These are phyloP conservation scores for Nasonia longicornis DNA, from an alignment of 1,140 invertebrate species.

Conservation along the genomic window DNA sequence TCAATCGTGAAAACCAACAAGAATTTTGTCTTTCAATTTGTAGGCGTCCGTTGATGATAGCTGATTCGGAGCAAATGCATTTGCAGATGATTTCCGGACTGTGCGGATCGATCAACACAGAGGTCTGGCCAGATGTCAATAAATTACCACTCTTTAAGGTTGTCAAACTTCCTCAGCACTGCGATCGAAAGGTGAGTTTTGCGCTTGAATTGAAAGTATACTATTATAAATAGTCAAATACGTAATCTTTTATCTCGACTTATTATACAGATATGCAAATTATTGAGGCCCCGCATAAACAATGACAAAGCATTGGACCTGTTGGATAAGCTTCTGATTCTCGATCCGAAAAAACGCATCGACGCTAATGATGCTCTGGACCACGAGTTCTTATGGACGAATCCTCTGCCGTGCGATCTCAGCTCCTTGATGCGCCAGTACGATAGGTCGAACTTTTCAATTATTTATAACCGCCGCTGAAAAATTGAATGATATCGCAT, in stretches of 20 bases:
- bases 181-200: background rate
- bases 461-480: too few relatives aligned
- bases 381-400: slow-evolving; percentile 96
- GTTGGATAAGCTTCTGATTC: slow-evolving; percentile 86
- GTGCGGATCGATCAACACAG: slow-evolving; percentile 91
- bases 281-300: slow-evolving; percentile 71
- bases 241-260: background rate
- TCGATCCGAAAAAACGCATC: slow-evolving; percentile 90
- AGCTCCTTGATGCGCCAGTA: too few relatives aligned
- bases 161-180: too few relatives aligned
- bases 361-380: slow-evolving; percentile 91
- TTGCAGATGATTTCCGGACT: slow-evolving; percentile 90
- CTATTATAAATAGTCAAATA: background rate
- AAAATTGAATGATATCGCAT: too few relatives aligned
- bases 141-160: slow-evolving; percentile 68
- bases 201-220: background rate
- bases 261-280: background rate
- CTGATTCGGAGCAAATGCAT: slow-evolving; percentile 94
- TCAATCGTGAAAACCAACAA: background rate
- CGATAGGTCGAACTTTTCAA: too few relatives aligned
- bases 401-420: slow-evolving; percentile 70
- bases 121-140: slow-evolving; percentile 92
- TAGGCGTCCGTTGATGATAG: slow-evolving; percentile 74
- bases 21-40: background rate
- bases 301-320: slow-evolving; percentile 90